Conservation (phyloP, 2,797 vertebrate species). For the Muraenolepis orangiensis region DNA sequence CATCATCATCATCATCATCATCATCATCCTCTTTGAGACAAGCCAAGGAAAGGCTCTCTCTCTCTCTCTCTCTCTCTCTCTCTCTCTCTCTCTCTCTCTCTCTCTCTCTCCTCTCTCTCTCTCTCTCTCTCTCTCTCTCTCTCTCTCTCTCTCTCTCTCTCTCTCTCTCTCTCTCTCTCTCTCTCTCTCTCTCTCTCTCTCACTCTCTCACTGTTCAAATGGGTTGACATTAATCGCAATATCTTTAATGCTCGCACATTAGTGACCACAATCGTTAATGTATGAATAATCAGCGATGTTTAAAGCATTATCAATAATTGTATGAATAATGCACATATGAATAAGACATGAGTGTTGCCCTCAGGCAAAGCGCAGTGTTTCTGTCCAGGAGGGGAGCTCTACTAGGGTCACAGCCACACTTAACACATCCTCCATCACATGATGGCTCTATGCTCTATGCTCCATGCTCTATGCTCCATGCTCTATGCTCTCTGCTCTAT, state of each 20-base stretch:
- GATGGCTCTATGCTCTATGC: no score
- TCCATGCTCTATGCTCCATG: no score
- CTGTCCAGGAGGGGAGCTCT: conserved; percentile 78
- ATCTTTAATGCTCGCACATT: conserved; percentile 82
- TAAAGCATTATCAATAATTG: conserved; percentile 91
- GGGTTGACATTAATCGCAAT: conserved; percentile 81
- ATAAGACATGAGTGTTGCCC: conserved; percentile 89
- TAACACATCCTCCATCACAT: no score
- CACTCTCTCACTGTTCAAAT: conserved; percentile 60
- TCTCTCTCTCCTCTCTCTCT: no score
- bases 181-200: conserved; percentile 31
- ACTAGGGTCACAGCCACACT: no score
- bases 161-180: neutral
- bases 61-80: no score
- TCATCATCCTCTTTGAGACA: no score
- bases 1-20: no score
- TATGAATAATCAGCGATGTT: conserved; percentile 87
- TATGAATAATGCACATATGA: conserved; percentile 85
- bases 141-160: conserved; percentile 10
- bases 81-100: no score
- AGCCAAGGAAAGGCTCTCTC: no score
- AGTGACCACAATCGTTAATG: conserved; percentile 83
- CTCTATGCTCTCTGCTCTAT: no score
- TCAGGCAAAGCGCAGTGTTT: conserved; percentile 79
- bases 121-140: no score